Percentiles rank a stretch among this genome's conserved stretches.
These are phyloP conservation scores for Drosophila antonietae DNA, from an alignment of 2,888 invertebrate genomes.

Conservation along the genomic window DNA sequence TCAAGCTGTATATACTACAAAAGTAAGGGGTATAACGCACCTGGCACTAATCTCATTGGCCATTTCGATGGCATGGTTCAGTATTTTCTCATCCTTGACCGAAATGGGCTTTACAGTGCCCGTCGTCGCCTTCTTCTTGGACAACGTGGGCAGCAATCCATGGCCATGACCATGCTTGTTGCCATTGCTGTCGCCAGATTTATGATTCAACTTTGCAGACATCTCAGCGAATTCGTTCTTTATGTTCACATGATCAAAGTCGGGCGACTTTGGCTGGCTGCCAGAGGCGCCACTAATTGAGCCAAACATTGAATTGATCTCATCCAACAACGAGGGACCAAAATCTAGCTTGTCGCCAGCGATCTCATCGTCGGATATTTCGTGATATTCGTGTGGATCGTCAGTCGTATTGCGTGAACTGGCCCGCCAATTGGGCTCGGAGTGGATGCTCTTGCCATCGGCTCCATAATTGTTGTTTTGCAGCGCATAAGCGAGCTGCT, in stretches of 20 bases:
- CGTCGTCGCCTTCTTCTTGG: conserved; percentile 82
- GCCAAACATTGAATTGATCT: conserved; percentile 95
- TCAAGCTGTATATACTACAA: neutral
- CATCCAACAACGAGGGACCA: conserved; percentile 95
- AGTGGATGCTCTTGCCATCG: conserved; percentile 72
- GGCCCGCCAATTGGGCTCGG: conserved; percentile 59
- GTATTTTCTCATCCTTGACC: conserved; percentile 94
- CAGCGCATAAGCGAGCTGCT: conserved; percentile 74
- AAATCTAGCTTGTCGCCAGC: conserved; percentile 87
- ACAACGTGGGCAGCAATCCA: conserved; percentile 55
- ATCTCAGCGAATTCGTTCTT: conserved; percentile 90
- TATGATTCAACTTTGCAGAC: conserved; percentile 84
- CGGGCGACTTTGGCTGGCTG: conserved; percentile 83
- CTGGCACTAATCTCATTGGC: conserved; percentile 95
- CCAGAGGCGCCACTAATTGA: conserved; percentile 84
- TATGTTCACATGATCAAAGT: conserved; percentile 87
- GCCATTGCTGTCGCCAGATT: conserved; percentile 76
- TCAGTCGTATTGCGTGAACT: conserved; percentile 66
- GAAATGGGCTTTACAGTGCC: conserved; percentile 93
- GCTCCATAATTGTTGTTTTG: conserved; percentile 83
- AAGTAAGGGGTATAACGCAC: conserved; percentile 75
- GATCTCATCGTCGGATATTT: conserved; percentile 92
- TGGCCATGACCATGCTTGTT: conserved; percentile 69
- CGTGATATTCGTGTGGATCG: conserved; percentile 90
- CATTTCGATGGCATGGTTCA: conserved; percentile 96